Evolutionary conservation across 2,797 vertebrate genomes (phyloP).

Genomic region (Typhlichthys eigenmanni): DNA sequence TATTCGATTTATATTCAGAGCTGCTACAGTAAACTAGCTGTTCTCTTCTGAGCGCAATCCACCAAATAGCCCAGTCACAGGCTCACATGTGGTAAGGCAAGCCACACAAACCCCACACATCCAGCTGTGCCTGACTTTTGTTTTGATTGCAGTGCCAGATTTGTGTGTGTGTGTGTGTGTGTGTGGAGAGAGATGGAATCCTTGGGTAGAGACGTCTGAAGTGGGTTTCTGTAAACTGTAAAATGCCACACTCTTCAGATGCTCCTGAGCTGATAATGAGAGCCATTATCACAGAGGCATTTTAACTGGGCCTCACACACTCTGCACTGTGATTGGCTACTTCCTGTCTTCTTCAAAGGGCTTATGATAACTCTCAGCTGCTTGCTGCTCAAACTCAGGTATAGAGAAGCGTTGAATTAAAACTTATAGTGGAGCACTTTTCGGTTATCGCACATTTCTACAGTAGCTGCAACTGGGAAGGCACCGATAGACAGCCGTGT

Average conservation of each 20-base stretch:
- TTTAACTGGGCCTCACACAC: constrained; percentile 56
- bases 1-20: constrained; percentile 18
- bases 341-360: constrained; percentile 56
- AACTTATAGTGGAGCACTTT: too few relatives aligned
- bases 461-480: constrained; percentile 9
- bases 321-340: constrained; percentile 34
- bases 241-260: constrained; percentile 77
- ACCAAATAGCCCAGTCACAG: constrained; percentile 44
- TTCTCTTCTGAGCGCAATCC: constrained; percentile 32
- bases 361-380: constrained; percentile 32
- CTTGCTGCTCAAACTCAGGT: neutral
- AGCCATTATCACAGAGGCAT: constrained; percentile 67
- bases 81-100: constrained; percentile 56
- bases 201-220: constrained; percentile 64
- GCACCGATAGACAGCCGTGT: constrained; percentile 29
- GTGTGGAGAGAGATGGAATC: constrained; percentile 52
- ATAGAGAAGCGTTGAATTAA: too few relatives aligned
- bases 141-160: constrained; percentile 64
- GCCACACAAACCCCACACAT: constrained; percentile 46
- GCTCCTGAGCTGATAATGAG: constrained; percentile 75
- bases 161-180: constrained; percentile 25
- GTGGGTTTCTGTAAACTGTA: constrained; percentile 74
- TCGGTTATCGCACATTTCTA: too few relatives aligned
- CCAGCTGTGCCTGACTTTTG: constrained; percentile 70
- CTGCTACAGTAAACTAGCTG: constrained; percentile 32